These are phyloP conservation scores for Chitala chitala DNA, from an alignment of 2,113 vertebrate species.

Conservation along the genomic window DNA sequence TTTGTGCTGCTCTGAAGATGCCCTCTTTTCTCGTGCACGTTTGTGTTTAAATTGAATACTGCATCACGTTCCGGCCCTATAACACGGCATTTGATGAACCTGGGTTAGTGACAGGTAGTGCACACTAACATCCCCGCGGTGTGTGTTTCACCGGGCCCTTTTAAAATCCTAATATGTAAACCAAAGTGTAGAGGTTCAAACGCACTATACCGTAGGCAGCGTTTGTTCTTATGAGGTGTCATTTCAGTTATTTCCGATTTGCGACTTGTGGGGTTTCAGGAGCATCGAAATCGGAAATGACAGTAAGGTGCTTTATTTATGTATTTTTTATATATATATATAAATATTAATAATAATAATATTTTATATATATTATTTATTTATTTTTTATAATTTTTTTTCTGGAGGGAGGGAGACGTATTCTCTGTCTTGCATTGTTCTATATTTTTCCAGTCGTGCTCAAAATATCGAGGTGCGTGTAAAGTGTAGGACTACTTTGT, in stretches of 20 bases:
- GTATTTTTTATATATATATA: background rate
- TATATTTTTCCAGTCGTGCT: too few species aligned
- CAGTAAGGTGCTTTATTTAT: background rate
- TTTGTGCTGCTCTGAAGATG: background rate
- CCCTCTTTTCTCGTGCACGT: background rate
- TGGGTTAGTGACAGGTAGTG: too few species aligned
- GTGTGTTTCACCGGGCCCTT: background rate
- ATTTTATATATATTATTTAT: too few species aligned
- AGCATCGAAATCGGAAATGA: conserved; percentile 8
- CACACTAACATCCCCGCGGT: background rate
- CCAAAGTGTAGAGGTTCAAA: background rate
- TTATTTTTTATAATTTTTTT: too few species aligned
- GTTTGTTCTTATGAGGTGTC: background rate
- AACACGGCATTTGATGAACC: too few species aligned
- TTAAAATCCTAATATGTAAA: too few species aligned
- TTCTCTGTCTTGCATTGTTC: too few species aligned
- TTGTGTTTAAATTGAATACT: too few species aligned
- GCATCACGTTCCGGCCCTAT: too few species aligned
- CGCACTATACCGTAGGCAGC: background rate
- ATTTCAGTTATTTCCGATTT: background rate
- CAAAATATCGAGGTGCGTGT: background rate
- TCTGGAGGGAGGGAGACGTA: too few species aligned
- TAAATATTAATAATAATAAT: too few species aligned
- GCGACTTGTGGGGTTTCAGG: background rate
- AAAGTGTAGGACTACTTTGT: too few species aligned